Evolutionary conservation across 2,113 vertebrate species (phyloP).

Genomic region (Gnathonemus longibarbis): DNA sequence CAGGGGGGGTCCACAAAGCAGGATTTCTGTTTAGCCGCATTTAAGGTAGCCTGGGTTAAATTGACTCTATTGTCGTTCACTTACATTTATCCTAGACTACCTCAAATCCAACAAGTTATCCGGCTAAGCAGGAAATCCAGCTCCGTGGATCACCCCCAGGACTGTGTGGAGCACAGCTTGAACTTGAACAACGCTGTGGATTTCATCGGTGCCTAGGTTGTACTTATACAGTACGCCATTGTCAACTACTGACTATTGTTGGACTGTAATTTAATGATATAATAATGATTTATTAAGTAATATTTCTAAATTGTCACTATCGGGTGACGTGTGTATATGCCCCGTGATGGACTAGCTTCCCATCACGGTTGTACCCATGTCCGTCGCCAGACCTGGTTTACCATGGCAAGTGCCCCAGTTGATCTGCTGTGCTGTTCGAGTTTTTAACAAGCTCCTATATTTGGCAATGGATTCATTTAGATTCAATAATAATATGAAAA

Average conservation of each 20-base stretch:
- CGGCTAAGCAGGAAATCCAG: neutral
- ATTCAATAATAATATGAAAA: neutral
- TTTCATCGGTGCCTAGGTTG: neutral
- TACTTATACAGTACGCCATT: neutral
- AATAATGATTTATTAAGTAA: neutral
- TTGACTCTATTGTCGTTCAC: neutral
- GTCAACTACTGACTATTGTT: neutral
- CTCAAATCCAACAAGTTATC: neutral
- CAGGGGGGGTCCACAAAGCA: neutral
- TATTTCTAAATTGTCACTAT: neutral
- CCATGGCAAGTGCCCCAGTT: neutral
- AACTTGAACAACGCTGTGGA: too few relatives aligned
- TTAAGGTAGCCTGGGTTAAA: neutral
- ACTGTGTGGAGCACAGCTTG: too few relatives aligned
- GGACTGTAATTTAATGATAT: neutral
- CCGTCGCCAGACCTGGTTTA: neutral
- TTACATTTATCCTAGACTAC: neutral
- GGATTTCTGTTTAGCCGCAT: neutral
- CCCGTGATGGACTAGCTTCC: neutral
- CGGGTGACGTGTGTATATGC: neutral
- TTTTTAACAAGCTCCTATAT: neutral
- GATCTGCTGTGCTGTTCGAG: neutral
- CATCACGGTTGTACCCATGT: neutral
- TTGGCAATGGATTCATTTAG: neutral
- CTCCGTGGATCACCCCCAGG: neutral